phyloP scores from a whole-genome alignment of 2,797 vertebrate genomes.

The Buceros bicornis region DNA sequence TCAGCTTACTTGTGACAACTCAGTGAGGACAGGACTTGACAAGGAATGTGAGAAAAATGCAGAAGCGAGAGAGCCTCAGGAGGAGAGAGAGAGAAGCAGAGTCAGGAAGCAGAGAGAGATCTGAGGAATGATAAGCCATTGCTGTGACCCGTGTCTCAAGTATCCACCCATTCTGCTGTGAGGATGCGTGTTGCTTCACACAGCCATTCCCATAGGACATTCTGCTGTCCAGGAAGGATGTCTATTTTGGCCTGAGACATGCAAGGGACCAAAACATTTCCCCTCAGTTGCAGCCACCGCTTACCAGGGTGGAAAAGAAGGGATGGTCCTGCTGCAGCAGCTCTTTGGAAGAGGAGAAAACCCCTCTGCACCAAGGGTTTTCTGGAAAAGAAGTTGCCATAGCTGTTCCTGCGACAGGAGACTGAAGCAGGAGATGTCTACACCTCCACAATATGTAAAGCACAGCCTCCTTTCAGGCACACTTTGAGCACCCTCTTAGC shows the following conservation, averaged over 20 bases:
- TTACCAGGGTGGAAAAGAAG: not conserved
- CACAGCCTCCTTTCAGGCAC: not conserved
- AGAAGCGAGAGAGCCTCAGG: too few species aligned
- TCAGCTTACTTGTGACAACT: not conserved
- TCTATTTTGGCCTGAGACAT: not conserved
- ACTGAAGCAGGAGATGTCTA: not conserved
- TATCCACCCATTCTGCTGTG: not conserved
- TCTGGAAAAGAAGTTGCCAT: not conserved
- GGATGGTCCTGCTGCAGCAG: not conserved
- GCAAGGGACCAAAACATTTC: not conserved
- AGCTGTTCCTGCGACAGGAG: not conserved
- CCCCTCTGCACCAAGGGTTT: not conserved
- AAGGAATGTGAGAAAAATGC: not conserved
- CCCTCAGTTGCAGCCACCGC: not conserved
- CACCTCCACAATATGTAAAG: not conserved
- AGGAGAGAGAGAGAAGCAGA: not conserved
- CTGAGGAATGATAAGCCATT: not conserved
- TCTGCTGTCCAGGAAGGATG: not conserved
- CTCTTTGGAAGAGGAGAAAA: not conserved
- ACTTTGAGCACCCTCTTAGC: not conserved
- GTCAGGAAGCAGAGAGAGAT: not conserved
- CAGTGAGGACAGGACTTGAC: not conserved
- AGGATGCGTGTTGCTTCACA: fast-evolving
- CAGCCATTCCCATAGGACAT: not conserved
- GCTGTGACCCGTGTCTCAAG: not conserved